Evolutionary conservation across 2,888 invertebrate genomes (phyloP), one percentile per base, ranked within the genome.

Genomic region (Metellina segmentata): DNA sequence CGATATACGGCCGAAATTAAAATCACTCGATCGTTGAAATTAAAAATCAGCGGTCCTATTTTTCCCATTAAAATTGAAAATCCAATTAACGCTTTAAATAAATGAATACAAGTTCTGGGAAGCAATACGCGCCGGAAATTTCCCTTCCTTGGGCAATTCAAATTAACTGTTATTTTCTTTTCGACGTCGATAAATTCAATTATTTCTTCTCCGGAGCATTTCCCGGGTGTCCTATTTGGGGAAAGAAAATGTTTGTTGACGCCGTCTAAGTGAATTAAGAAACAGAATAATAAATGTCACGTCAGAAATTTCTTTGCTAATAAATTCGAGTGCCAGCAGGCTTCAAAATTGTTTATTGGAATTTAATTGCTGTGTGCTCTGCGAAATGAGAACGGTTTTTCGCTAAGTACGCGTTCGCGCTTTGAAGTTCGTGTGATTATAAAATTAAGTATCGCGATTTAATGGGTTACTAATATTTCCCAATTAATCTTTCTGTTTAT

Each of bases 231-330:
- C 77, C 69, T 19, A 78, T 86, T 86, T 70, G 20, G 20, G 8
- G 13, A 61, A 85, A 78, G 70, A 77, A 86, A 78, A 49, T 86
- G 70, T 77, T 85, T 85, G 51, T 86, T 86, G 69, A 51, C 70
- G n/a, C 20, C 70, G 19, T 78, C 34, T 8, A 86, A 70, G 70
- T 69, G 78, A 86, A 86, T 86, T 78, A 86, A 86, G 51, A 20
- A 78, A 34, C 70, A 78, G 48, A n/a, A 75, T 51, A 86, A 86
- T 86, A 78, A 86, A 70, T 78, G 85, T 86, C 78, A 51, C 49
- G 61, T 61, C 61, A 61, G 9, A 61, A 7, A 61, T 61, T 61
- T 61, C 61, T 61, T 61, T 16, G 61, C 61, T 61, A 61, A 61
- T 61, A 61, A 61, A 61, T 61, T 61, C 61, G 61, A 8, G 20